Base-by-base conservation (phyloP, 2,888 invertebrate species). In the Phlogophora meticulosa region DNA sequence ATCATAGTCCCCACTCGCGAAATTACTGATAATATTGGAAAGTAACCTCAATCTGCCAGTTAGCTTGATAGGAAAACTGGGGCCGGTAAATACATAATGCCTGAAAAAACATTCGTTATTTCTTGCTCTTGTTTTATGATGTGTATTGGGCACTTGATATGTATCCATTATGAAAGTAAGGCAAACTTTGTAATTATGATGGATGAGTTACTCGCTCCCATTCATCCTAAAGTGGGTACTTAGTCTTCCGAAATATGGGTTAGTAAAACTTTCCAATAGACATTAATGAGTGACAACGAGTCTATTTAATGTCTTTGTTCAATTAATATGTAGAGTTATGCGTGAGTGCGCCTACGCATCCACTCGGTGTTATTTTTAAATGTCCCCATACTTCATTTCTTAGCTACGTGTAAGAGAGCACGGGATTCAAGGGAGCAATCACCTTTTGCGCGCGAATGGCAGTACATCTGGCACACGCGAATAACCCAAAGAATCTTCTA, bases 361-460 rank as follows among this genome's bases (percentile, higher is more conserved):
- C 9, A 52, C 9, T 28, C 42, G 65, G 55, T 70, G 74, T 72
- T 84, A 87, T 88, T 84, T 87, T 82, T 86, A 87, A 85, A 85
- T 84, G 81, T 82, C 82, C 69, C 73, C 71, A 66, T 76, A 78
- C 78, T 76, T 79, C 76, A 78, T 79, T 72, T 74, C 69, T 72
- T 52, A 63, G 66, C 64, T 61, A 61, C 67, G 81, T 66, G 78
- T 63, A 58, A 58, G 17, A 62, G 60, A 78, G 62, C 78, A 78
- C 81, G 81, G 73, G 60, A 60, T 78, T 73, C 75, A 45, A 62
- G 81, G 72, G 86, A 86, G 85, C 89, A 87, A 81, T 84, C 85
- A 88, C 86, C 90, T 83, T 77, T 71, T 69, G 55, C 62, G 53
- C 34, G 52, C 72, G 46, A 60, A 53, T 78, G 40, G 40, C 58